Evolutionary conservation across 2,797 vertebrate species (phyloP).

Genomic region (Rallus crepitans): DNA sequence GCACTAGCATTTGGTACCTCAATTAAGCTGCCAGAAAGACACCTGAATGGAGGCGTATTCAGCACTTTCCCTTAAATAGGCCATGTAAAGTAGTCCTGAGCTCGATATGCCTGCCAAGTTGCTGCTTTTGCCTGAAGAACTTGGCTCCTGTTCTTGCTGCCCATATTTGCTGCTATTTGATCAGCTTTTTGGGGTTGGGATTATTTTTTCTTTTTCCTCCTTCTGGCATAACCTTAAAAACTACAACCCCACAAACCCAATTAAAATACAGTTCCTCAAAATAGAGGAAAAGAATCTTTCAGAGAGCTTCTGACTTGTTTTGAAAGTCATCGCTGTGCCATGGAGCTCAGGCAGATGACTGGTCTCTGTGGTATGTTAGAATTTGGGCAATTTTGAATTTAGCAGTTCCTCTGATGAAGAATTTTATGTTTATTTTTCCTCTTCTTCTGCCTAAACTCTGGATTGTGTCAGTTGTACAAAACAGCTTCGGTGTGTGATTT

Average conservation of each 20-base stretch:
- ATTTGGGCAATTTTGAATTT: background rate
- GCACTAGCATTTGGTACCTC: background rate
- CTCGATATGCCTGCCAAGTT: background rate
- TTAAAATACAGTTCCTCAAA: background rate
- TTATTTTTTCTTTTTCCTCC: rapidly evolving
- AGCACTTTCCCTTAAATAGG: conserved; percentile 13
- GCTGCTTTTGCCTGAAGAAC: background rate
- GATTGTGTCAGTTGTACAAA: background rate
- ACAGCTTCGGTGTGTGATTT: background rate
- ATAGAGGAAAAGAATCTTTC: background rate
- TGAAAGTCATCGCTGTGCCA: rapidly evolving
- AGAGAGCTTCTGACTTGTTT: background rate
- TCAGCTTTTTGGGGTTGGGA: background rate
- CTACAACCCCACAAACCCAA: background rate
- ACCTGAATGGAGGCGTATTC: background rate
- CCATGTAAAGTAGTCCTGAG: conserved; percentile 11
- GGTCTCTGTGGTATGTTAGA: background rate
- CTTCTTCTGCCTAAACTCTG: background rate
- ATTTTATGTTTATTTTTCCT: background rate
- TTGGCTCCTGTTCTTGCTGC: background rate
- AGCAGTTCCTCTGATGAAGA: background rate
- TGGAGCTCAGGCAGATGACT: background rate
- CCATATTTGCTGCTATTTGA: background rate
- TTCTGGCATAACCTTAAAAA: background rate
- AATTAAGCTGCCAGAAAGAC: background rate